Evolutionary conservation across 2,113 vertebrate species (phyloP), one percentile per base, ranked within the genome.

Genomic region (Neogobius melanostomus): DNA sequence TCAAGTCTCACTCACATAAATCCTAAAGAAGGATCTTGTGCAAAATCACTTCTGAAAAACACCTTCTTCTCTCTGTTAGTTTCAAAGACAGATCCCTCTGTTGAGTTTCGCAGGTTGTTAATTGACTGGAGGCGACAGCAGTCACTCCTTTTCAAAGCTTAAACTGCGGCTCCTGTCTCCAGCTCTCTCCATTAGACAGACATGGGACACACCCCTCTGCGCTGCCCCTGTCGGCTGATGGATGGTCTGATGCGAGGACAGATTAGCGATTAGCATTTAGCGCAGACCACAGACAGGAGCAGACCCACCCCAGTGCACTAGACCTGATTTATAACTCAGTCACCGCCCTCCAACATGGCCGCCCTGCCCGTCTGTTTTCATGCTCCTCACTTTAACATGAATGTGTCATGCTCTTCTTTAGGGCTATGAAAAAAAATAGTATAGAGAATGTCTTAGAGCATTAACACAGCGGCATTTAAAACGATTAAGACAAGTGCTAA

Each of bases 191-290:
- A 50, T 76, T 68, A 64, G 66, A 71, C 83, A 73, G 64, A 72
- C 76, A 85, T 11, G 60, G 74, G 77, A 68, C 64, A 49, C 71
- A 36, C 80, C 82, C 77, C 80, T 65, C 66, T 76, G 80, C 65
- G 77, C 75, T 77, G 60, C 44, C 69, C 77, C 69, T 70, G 71
- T 45, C 64, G 28, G 28, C 75, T 87, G 86, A 88, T 84, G 79
- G 80, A 89, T 82, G 80, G 83, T 68, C 71, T 77, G 77, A 83
- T 68, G 76, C 79, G 81, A 67, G 63, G 60, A 42, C 47, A 70
- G 54, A 79, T 86, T 81, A 85, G 50, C 72, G 54, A 79, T 86
- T 81, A 85, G 72, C 72, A 11, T 56, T 21, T 11, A 56, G 53
- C 17, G 28, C 16, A 3, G n/a, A 77, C 76, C 74, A 43, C 82